Evolutionary conservation across 2,888 invertebrate species (phyloP), one percentile per base, ranked within the genome.

Genomic region (Lycophotia porphyrea): DNA sequence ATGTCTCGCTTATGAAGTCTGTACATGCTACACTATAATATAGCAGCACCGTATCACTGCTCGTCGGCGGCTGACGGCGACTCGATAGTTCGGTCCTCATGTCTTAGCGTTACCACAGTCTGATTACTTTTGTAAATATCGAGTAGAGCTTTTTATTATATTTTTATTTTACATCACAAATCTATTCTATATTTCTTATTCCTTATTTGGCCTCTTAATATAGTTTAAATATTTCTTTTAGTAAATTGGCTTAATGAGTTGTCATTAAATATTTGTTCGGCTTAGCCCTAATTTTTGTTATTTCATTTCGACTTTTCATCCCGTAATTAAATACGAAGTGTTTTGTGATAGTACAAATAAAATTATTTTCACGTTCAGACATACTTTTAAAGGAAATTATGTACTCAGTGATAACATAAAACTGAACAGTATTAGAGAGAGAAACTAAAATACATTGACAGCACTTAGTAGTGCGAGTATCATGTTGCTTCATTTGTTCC

Each of bases 311-410:
- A 78, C 63, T 81, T 71, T 77, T 66, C 79, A 79, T 74, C 67
- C 76, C 67, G 60, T 80, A 60, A 73, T 78, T 69, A 75, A 85
- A 80, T 88, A 90, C 89, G 71, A 82, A 80, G 84, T 92, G 88
- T 89, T 91, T 94, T 94, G 93, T 93, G 93, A 95, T 95, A 96
- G 96, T 96, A 96, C 96, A 96, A 96, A 96, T 94, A 91, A 92
- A 93, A 91, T 92, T 91, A 91, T 91, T 91, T 89, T 90, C 88
- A 87, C 87, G 86, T 85, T 87, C 88, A 89, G 86, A 88, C 79
- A 65, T 76, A 88, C 78, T 73, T 82, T 87, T 76, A 68, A 88
- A 84, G 82, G 82, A 87, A 90, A 90, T 91, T 83, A 85, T 85
- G 88, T 88, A 87, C 90, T 92, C 92, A 90, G 87, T 89, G 87